A percentile compares a stretch with the other conserved stretches of the same genome.
These are phyloP conservation scores for Madoqua kirkii DNA, from an alignment of 2,113 vertebrate species.

Conservation along the genomic window DNA sequence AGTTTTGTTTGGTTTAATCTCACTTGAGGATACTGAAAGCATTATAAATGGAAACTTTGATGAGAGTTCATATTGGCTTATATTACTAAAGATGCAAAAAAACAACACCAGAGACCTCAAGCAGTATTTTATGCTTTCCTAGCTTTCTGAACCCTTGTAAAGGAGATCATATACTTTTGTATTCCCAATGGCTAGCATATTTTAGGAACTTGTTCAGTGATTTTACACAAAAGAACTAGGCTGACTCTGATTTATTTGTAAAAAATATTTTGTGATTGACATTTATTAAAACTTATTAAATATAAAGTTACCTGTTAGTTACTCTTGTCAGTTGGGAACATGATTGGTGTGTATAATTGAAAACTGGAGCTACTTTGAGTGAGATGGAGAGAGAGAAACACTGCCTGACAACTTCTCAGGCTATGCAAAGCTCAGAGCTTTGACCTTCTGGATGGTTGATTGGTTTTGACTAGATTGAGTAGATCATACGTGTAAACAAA, in stretches of 20 bases:
- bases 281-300: constrained; percentile 32
- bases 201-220: neutral
- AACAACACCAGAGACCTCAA: neutral
- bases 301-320: constrained; percentile 8
- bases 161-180: neutral
- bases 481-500: neutral
- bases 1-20: constrained; percentile 30
- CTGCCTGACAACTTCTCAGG: neutral
- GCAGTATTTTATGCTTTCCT: constrained; percentile 15
- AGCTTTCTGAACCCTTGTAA: constrained; percentile 31
- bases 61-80: constrained; percentile 9
- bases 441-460: neutral
- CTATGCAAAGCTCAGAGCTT: neutral
- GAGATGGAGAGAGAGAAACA: neutral
- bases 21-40: neutral
- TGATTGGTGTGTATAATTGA: neutral
- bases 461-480: neutral
- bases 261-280: constrained; percentile 22
- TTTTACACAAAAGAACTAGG: constrained; percentile 15
- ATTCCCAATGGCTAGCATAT: neutral
- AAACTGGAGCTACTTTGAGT: neutral
- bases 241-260: neutral
- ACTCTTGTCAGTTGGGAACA: neutral
- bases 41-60: neutral
- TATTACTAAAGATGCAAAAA: neutral